Conservation (phyloP, 2,888 invertebrate species). For the Neoaliturus tenellus region DNA sequence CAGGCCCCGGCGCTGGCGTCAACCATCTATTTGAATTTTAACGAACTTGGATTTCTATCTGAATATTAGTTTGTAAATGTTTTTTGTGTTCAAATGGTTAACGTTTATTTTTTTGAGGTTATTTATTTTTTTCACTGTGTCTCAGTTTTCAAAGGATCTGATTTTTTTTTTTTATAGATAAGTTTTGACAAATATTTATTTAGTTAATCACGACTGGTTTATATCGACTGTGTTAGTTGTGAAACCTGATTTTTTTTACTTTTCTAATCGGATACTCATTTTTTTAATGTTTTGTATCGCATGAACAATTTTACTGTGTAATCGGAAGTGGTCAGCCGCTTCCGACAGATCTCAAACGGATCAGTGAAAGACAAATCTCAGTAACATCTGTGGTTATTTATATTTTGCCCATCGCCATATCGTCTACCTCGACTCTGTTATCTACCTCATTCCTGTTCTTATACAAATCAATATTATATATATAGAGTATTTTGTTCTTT, state of each 20-base stretch:
- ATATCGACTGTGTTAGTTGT: background rate
- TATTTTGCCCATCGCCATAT: slow-evolving; percentile 46
- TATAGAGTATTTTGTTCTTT: slow-evolving; percentile 33
- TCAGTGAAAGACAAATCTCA: slow-evolving; percentile 41
- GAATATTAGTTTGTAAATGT: background rate
- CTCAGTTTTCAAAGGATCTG: background rate
- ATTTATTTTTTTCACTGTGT: background rate
- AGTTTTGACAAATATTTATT: background rate
- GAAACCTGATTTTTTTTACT: background rate
- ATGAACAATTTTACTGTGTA: slow-evolving; percentile 38
- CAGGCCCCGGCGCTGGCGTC: background rate
- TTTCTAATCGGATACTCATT: slow-evolving; percentile 27
- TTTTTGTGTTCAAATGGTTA: background rate
- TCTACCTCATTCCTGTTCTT: slow-evolving; percentile 48
- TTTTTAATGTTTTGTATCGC: background rate
- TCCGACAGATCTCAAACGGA: slow-evolving; percentile 33
- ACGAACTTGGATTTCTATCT: too few species aligned
- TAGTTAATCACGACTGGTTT: background rate
- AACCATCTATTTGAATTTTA: background rate
- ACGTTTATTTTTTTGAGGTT: background rate
- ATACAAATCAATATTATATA: slow-evolving; percentile 15
- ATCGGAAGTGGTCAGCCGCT: slow-evolving; percentile 22
- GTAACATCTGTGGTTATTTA: slow-evolving; percentile 31
- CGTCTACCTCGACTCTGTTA: slow-evolving; percentile 27
- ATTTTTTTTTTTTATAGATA: background rate